Percentiles rank a stretch among this genome's conserved stretches.
phyloP scores from a whole-genome alignment of 2,888 invertebrate species.

The Dilophus febrilis region DNA sequence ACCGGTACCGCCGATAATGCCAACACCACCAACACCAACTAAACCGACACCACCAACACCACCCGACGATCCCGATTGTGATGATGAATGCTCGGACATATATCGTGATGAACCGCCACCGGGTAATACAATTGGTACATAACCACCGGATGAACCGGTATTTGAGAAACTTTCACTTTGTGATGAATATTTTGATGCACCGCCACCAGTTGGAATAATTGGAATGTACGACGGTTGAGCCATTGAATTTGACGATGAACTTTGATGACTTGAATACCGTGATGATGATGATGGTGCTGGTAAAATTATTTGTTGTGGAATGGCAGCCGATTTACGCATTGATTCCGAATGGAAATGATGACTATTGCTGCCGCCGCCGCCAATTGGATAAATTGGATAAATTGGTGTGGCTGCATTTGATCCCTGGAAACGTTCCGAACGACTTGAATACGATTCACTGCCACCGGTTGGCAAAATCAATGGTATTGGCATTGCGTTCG shows the following conservation, averaged over 20 bases:
- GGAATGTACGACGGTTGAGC: not conserved
- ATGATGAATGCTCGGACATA: not conserved
- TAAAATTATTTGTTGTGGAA: constrained; percentile 2
- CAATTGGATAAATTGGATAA: constrained; percentile 2
- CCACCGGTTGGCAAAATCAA: constrained; percentile 1
- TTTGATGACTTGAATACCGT: constrained; percentile 3
- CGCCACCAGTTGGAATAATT: not conserved
- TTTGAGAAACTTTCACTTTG: not conserved
- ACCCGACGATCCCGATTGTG: not conserved
- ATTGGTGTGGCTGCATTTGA: not conserved
- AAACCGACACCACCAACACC: not conserved
- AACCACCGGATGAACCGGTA: not conserved
- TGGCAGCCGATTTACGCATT: not conserved
- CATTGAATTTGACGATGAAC: not conserved
- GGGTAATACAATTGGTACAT: not conserved
- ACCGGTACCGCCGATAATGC: too few relatives aligned
- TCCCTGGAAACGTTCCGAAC: not conserved
- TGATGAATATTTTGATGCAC: constrained; percentile 1
- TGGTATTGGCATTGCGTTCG: not conserved
- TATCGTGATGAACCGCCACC: not conserved
- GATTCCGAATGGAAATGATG: not conserved
- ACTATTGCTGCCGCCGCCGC: constrained; percentile 3
- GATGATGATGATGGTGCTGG: constrained; percentile 5
- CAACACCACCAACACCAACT: not conserved
- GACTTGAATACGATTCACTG: constrained; percentile 5